Percentiles rank a stretch among this genome's conserved stretches.
Conservation (phyloP, 2,888 invertebrate species). For the Pachymerium ferrugineum region DNA sequence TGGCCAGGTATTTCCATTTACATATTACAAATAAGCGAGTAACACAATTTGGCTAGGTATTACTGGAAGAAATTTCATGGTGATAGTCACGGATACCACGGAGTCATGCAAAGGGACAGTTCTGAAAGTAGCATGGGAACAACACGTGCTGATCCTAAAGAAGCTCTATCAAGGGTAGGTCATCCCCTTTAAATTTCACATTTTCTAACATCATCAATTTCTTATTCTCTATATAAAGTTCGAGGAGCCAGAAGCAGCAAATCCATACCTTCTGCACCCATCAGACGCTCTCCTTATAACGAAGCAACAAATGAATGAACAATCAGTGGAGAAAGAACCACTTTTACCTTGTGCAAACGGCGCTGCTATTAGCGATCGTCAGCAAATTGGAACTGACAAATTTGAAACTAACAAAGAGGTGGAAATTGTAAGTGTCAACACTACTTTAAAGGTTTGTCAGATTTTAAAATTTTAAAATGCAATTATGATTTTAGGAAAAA, state of each 20-base stretch:
- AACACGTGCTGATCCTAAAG: conserved; percentile 29
- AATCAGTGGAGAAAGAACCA: not conserved
- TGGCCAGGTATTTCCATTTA: conserved; percentile 28
- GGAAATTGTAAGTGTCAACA: not conserved
- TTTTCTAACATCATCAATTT: not conserved
- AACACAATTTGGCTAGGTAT: conserved; percentile 11
- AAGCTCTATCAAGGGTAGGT: conserved; percentile 24
- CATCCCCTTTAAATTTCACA: not conserved
- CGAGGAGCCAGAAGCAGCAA: conserved; percentile 11
- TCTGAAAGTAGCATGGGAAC: conserved; percentile 34
- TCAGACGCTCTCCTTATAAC: not conserved
- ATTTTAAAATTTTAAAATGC: not conserved
- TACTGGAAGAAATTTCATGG: conserved; percentile 32
- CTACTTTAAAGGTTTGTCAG: not conserved
- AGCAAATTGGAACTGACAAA: not conserved
- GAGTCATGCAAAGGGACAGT: conserved; percentile 32
- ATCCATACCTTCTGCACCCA: not conserved
- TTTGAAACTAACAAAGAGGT: not conserved
- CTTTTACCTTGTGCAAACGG: conserved; percentile 21
- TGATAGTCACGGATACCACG: conserved; percentile 30
- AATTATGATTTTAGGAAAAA: no score
- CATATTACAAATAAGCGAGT: no score
- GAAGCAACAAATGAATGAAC: not conserved
- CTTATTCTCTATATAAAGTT: not conserved
- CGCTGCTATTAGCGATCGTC: not conserved